phyloP scores from a whole-genome alignment of 2,113 vertebrate species.

The Mohoua ochrocephala region DNA sequence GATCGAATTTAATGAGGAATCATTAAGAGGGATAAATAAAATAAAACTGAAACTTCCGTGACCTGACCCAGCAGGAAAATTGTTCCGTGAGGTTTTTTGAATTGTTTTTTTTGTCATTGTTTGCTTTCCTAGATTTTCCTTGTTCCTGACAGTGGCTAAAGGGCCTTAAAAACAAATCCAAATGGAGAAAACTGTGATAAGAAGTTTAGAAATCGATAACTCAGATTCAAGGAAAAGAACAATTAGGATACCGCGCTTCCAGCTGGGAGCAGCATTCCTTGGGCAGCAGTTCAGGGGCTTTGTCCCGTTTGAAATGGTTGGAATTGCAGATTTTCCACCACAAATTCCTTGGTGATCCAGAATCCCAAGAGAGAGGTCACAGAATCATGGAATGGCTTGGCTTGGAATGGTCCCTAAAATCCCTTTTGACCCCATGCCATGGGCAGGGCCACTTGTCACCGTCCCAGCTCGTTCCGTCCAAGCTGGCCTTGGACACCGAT shows the following conservation, averaged over 20 bases:
- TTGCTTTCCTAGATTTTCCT: neutral
- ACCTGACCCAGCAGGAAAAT: neutral
- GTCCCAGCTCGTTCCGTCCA: neutral
- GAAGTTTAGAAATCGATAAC: neutral
- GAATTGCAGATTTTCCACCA: neutral
- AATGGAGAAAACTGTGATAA: neutral
- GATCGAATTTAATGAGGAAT: neutral
- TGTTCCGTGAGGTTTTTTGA: neutral
- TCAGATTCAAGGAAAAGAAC: neutral
- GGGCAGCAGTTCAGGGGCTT: neutral
- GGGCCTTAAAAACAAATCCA: neutral
- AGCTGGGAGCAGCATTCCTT: neutral
- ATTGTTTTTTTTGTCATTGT: no score
- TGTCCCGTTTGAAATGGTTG: rapidly evolving
- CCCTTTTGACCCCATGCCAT: neutral
- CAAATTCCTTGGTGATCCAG: neutral
- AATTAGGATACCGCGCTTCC: no score
- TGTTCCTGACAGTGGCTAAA: neutral
- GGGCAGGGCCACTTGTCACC: neutral
- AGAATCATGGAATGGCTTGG: neutral
- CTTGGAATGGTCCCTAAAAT: neutral
- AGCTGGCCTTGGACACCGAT: rapidly evolving
- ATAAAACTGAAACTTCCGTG: neutral
- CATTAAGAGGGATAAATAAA: neutral
- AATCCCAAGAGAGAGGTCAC: neutral